phyloP scores from a whole-genome alignment of 1,140 invertebrate species.

The Diorhabda sublineata region DNA sequence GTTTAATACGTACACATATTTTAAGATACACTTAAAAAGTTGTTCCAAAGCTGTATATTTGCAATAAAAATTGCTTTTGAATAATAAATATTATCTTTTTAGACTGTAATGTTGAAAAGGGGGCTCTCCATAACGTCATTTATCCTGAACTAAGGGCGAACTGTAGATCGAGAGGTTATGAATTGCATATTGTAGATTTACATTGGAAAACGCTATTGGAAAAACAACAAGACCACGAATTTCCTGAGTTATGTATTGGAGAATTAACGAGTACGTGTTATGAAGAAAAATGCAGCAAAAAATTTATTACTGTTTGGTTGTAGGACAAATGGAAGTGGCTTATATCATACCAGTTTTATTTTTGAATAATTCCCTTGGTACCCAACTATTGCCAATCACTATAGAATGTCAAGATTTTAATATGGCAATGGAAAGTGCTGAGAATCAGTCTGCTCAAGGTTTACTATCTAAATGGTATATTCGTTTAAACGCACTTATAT shows the following conservation, averaged over 20 bases:
- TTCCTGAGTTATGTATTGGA: slow-evolving; percentile 69
- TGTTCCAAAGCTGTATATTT: no score
- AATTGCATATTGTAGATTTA: slow-evolving; percentile 65
- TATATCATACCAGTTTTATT: slow-evolving; percentile 72
- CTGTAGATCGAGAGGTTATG: slow-evolving; percentile 60
- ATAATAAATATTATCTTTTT: slow-evolving; percentile 29
- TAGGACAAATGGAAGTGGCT: slow-evolving; percentile 65
- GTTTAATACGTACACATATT: no score
- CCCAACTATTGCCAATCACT: slow-evolving; percentile 69
- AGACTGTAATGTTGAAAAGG: slow-evolving; percentile 66
- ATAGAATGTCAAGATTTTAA: slow-evolving; percentile 74
- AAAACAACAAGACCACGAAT: slow-evolving; percentile 64
- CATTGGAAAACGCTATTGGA: slow-evolving; percentile 66
- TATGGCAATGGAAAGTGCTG: slow-evolving; percentile 61
- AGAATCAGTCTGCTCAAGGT: slow-evolving; percentile 50
- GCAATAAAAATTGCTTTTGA: not conserved
- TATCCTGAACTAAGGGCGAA: slow-evolving; percentile 58
- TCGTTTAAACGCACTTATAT: not conserved
- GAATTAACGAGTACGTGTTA: slow-evolving; percentile 61
- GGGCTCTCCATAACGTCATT: slow-evolving; percentile 59
- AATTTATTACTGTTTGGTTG: slow-evolving; percentile 17
- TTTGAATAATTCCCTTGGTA: slow-evolving; percentile 68
- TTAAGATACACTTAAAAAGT: no score
- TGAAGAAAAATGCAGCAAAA: not conserved
- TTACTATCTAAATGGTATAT: slow-evolving; percentile 65